A percentile compares a stretch with the other conserved stretches of the same genome.
Conservation (phyloP, 2,888 invertebrate species). For the Thysanoteuthis rhombus region DNA sequence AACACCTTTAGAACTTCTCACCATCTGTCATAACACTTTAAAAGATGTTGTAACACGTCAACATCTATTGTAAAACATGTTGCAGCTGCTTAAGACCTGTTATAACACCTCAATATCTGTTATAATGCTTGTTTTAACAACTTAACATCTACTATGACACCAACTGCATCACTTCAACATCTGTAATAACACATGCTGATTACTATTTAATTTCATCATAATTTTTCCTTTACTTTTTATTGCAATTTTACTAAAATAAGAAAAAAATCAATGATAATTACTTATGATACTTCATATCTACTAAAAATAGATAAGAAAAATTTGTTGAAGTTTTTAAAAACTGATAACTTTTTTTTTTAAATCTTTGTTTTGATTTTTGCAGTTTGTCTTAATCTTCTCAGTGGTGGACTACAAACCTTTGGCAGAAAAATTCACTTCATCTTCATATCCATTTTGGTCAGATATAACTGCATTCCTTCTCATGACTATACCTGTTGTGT, state of each 20-base stretch:
- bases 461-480: constrained; percentile 78
- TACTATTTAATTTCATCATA: too few species aligned
- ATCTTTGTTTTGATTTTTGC: constrained; percentile 47
- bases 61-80: not conserved
- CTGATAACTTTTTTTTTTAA: not conserved
- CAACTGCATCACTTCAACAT: not conserved
- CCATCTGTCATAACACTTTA: not conserved
- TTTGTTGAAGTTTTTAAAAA: not conserved
- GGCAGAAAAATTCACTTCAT: constrained; percentile 73
- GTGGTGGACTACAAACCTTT: constrained; percentile 74
- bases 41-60: not conserved
- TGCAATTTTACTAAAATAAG: too few species aligned
- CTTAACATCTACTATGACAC: not conserved
- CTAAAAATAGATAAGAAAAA: too few species aligned
- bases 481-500: constrained; percentile 48
- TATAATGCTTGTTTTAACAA: too few species aligned
- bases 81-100: not conserved
- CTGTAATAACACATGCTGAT: not conserved
- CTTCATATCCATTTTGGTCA: constrained; percentile 78
- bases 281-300: too few species aligned
- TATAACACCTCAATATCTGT: not conserved
- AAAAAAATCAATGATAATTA: too few species aligned
- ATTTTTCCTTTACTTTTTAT: too few species aligned
- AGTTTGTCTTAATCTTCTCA: constrained; percentile 80
- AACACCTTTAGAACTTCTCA: not conserved